A percentile compares a stretch with the other conserved stretches of the same genome.
These are phyloP conservation scores for Apantesis nais DNA, from an alignment of 2,888 invertebrate species.

Conservation along the genomic window DNA sequence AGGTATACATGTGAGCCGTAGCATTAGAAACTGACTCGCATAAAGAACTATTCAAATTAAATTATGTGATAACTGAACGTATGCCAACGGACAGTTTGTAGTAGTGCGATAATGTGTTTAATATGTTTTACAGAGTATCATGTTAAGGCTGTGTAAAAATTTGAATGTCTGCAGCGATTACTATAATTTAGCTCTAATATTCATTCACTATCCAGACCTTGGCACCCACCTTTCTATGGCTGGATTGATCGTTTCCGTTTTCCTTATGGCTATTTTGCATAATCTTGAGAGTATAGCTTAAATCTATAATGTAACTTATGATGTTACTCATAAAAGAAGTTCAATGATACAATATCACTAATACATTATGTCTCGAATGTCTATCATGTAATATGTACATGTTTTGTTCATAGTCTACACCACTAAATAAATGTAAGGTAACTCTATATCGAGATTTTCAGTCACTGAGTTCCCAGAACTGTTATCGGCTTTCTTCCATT, in stretches of 20 bases:
- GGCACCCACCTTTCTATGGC: slow-evolving; percentile 1
- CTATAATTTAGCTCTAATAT: not conserved
- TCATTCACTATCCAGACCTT: slow-evolving; percentile 4
- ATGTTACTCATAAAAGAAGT: not conserved
- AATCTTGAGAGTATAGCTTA: not conserved
- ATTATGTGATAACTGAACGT: slow-evolving; percentile 31
- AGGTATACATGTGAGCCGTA: slow-evolving; percentile 24
- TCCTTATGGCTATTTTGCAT: not conserved
- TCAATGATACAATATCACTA: not conserved
- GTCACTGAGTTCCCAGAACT: slow-evolving; percentile 13
- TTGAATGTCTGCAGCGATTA: not conserved
- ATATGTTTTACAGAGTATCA: not conserved
- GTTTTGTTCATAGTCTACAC: not conserved
- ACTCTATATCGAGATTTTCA: not conserved
- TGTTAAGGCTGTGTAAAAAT: not conserved
- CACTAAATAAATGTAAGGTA: not conserved
- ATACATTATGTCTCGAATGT: not conserved
- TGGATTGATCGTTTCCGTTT: slow-evolving; percentile 9
- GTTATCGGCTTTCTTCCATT: slow-evolving; percentile 12
- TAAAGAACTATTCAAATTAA: slow-evolving; percentile 35
- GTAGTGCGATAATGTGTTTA: slow-evolving; percentile 26
- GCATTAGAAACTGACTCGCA: slow-evolving; percentile 16
- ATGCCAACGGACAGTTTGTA: slow-evolving; percentile 30
- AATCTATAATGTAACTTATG: not conserved
- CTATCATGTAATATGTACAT: not conserved